These are phyloP conservation scores for Minunthozetes semirufus DNA, from an alignment of 2,888 invertebrate genomes.

Conservation along the genomic window DNA sequence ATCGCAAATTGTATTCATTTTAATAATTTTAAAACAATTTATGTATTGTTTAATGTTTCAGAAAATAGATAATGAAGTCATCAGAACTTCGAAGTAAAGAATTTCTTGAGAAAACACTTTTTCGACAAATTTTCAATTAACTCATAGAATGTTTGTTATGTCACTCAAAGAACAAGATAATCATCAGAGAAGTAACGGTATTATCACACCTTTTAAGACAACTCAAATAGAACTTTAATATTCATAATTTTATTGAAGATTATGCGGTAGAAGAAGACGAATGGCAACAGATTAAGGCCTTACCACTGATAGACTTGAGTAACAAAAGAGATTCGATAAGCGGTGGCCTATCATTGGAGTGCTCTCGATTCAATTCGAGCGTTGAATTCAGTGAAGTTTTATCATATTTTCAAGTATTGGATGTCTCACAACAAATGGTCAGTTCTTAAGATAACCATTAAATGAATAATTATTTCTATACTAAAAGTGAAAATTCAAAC, in stretches of 20 bases:
- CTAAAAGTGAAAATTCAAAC: too few species aligned
- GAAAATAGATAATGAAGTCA: too few species aligned
- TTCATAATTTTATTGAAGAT: neutral
- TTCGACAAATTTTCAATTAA: too few species aligned
- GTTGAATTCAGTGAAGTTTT: slow-evolving; percentile 38
- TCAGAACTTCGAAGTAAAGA: too few species aligned
- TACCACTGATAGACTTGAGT: slow-evolving; percentile 33
- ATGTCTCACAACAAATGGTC: slow-evolving; percentile 41
- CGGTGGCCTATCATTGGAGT: neutral
- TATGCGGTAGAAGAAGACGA: slow-evolving; percentile 2
- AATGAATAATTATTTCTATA: too few species aligned
- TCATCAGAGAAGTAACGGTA: neutral
- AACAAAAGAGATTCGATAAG: neutral
- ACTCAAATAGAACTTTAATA: neutral
- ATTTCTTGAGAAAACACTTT: too few species aligned
- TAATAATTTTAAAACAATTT: too few species aligned
- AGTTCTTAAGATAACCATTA: neutral
- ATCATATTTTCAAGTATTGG: slow-evolving; percentile 39
- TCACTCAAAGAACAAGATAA: neutral
- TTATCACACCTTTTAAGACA: neutral
- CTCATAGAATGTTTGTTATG: neutral
- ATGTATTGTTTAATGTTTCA: too few species aligned
- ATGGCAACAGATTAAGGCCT: slow-evolving; percentile 32
- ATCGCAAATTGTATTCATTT: too few species aligned
- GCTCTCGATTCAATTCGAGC: neutral